Evolutionary conservation across 2,888 invertebrate species (phyloP), one percentile per base, ranked within the genome.

Genomic region (Parnassius apollo): DNA sequence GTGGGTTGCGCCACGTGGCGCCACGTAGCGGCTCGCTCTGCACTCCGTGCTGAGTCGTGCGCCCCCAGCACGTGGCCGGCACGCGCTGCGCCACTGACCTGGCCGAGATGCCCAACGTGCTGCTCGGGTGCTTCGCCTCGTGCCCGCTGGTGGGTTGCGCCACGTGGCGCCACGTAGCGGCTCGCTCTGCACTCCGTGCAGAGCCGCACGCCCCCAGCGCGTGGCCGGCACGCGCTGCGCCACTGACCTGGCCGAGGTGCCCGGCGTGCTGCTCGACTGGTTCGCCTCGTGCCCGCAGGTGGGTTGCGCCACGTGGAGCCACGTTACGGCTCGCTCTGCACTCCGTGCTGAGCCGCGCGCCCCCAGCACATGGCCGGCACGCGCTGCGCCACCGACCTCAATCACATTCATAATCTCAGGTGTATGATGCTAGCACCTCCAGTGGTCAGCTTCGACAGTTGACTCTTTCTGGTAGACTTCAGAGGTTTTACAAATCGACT

Each of bases 141-240:
- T 98, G 98, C 89, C 95, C 96, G 0, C 93, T 97, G 71, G 96
- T 95, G 73, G 42, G 49, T 35, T 7, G 35, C 35, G 35, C 4
- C 25, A 25, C 25, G 25, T 25, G 25, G 3, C 25, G 25, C 3
- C 3, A 2, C 25, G 25, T 25, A 99, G 93, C 96, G 99, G 0
- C 99, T 99, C 91, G 99, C 99, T n/a, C 95, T 99, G 94, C 99
- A 99, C 89, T 98, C 99, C 18, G 99, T 99, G 98, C 88, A 99
- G 71, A 99, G 98, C 2, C 94, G 98, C 99, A 0, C 94, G 94
- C 66, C 97, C 98, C 88, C 99, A 99, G 86, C 99, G 99, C 88
- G 98, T 99, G 53, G 96, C 98, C 3, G 99, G 99, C 65, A 99
- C 99, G 0, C 93, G 99, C 62, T 99, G 99, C 82, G 82, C 97